Evolutionary conservation across 2,888 invertebrate genomes (phyloP).

Genomic region (Venustoraphidia nigricollis): DNA sequence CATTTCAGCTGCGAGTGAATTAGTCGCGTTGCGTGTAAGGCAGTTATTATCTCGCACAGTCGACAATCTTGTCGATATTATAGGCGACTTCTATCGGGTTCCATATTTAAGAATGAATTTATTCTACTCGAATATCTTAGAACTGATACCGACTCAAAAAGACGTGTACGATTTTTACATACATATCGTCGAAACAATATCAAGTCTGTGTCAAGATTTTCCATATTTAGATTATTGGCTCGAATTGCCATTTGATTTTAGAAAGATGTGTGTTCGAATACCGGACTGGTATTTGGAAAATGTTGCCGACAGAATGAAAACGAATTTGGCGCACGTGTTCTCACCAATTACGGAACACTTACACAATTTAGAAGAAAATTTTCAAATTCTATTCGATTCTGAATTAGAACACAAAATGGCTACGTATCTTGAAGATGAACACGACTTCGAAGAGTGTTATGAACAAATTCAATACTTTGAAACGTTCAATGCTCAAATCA

Average conservation of each 20-base stretch:
- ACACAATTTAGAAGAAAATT: slow-evolving; percentile 9
- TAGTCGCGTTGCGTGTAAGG: slow-evolving; percentile 45
- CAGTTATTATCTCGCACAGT: slow-evolving; percentile 52
- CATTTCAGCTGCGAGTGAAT: slow-evolving; percentile 19
- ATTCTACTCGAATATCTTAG: slow-evolving; percentile 35
- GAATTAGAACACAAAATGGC: slow-evolving; percentile 25
- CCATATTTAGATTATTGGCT: slow-evolving; percentile 16
- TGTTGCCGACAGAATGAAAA: slow-evolving; percentile 6
- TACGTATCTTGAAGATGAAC: slow-evolving; percentile 32
- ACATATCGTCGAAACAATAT: slow-evolving; percentile 34
- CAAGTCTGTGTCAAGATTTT: slow-evolving; percentile 14
- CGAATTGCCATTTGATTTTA: slow-evolving; percentile 14
- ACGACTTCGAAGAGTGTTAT: slow-evolving; percentile 41
- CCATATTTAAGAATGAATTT: slow-evolving; percentile 46
- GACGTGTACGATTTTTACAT: slow-evolving; percentile 40
- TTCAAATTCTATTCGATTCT: slow-evolving; percentile 14
- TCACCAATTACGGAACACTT: slow-evolving; percentile 10
- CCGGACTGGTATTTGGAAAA: slow-evolving; percentile 17
- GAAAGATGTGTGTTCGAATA: slow-evolving; percentile 18
- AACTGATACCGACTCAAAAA: slow-evolving; percentile 41
- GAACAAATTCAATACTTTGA: slow-evolving; percentile 44
- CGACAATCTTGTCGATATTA: slow-evolving; percentile 38
- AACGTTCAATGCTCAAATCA: slow-evolving; percentile 40
- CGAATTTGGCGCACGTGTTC: slow-evolving; percentile 8
- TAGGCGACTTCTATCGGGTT: slow-evolving; percentile 34